These are phyloP conservation scores for Emmelina monodactyla DNA, from an alignment of 2,888 invertebrate species.

Conservation along the genomic window DNA sequence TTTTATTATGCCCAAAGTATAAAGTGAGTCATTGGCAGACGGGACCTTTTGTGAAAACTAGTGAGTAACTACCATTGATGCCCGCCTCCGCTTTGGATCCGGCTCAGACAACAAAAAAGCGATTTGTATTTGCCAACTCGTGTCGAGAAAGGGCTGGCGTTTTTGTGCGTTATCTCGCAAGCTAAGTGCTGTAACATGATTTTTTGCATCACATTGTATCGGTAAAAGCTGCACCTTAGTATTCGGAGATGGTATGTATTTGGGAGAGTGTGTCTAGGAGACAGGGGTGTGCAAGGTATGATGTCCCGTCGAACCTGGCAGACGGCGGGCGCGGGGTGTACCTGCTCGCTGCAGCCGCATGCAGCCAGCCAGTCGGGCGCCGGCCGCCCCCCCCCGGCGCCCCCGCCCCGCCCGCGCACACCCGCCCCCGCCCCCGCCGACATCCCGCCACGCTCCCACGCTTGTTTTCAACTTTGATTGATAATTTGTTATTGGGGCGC, in stretches of 20 bases:
- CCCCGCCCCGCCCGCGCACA: conserved; percentile 15
- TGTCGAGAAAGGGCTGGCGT: not conserved
- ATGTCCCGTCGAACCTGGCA: not conserved
- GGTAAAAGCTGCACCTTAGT: too few species aligned
- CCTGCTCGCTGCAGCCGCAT: conserved; percentile 51
- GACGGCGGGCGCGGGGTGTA: conserved; percentile 23
- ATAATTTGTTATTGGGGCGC: conserved; percentile 61
- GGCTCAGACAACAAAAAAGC: not conserved
- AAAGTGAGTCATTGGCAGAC: not conserved
- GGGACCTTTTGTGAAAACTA: not conserved
- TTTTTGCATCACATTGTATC: too few species aligned
- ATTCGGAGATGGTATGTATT: too few species aligned
- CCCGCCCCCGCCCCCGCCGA: conserved; percentile 17
- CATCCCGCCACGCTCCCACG: conserved; percentile 37
- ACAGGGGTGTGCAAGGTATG: not conserved
- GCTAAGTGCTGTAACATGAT: too few species aligned
- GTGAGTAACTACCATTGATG: too few species aligned
- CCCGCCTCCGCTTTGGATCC: not conserved
- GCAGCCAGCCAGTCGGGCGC: conserved; percentile 59
- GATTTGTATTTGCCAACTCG: not conserved
- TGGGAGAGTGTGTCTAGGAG: too few species aligned
- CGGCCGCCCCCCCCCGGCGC: conserved; percentile 24
- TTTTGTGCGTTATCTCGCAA: too few species aligned
- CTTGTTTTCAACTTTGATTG: conserved; percentile 65
- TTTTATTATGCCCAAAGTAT: not conserved